phyloP scores from a whole-genome alignment of 2,888 invertebrate species.

The Portevinia maculata region DNA sequence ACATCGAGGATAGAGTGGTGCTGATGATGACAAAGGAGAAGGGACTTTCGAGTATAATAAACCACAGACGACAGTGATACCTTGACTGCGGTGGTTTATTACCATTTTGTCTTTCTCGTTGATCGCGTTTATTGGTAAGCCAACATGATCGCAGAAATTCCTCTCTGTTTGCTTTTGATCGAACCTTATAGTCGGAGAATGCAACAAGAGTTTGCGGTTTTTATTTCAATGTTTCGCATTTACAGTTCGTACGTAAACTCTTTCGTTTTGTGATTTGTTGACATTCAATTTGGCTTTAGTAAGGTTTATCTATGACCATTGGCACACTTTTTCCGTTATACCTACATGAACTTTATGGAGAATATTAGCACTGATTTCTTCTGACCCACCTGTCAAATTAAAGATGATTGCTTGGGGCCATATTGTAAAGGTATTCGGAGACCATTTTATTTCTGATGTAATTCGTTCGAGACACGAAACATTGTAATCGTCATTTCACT shows the following conservation, averaged over 20 bases:
- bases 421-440: neutral
- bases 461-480: neutral
- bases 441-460: neutral
- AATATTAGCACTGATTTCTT: constrained; percentile 3
- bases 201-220: constrained; percentile 11
- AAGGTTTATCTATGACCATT: constrained; percentile 27
- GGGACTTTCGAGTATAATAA: constrained; percentile 27
- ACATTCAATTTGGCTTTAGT: constrained; percentile 10
- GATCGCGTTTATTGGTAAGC: constrained; percentile 3
- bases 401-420: neutral
- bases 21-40: constrained; percentile 32
- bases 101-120: constrained; percentile 21
- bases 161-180: neutral
- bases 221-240: neutral
- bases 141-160: constrained; percentile 10
- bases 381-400: neutral
- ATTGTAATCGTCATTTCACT: constrained; percentile 4
- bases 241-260: constrained; percentile 51
- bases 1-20: constrained; percentile 2
- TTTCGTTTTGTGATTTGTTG: constrained; percentile 49
- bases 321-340: constrained; percentile 41
- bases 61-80: constrained; percentile 8
- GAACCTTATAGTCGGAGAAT: constrained; percentile 22
- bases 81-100: constrained; percentile 9
- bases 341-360: neutral